Percentiles rank a stretch among this genome's conserved stretches.
Conservation (phyloP, 2,113 vertebrate genomes). For the Pachycephala philippinensis region DNA sequence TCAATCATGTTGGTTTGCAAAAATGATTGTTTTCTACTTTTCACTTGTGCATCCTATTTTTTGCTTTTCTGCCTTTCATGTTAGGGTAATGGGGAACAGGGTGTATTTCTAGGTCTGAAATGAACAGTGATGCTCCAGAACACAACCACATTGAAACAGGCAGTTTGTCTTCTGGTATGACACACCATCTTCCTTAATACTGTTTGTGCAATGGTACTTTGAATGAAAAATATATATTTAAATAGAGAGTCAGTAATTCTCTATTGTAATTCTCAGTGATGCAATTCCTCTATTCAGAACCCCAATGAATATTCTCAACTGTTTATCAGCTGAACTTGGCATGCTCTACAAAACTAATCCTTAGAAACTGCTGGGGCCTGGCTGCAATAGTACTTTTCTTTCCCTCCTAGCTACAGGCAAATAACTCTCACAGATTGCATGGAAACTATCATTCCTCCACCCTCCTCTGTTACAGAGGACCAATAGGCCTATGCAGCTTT, state of each 20-base stretch:
- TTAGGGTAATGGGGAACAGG: neutral
- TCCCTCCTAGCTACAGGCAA: neutral
- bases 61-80: neutral
- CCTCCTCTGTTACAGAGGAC: neutral
- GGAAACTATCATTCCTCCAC: neutral
- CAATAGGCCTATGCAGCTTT: neutral
- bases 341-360: neutral
- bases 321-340: neutral
- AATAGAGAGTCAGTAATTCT: neutral
- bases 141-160: neutral
- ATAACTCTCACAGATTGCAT: neutral
- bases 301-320: neutral
- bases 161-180: neutral
- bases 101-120: neutral
- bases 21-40: neutral
- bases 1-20: neutral
- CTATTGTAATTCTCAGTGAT: neutral
- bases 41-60: neutral
- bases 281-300: neutral
- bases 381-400: neutral
- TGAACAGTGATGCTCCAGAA: neutral
- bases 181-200: neutral
- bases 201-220: neutral
- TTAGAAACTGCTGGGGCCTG: neutral
- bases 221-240: neutral